Evolutionary conservation across 2,888 invertebrate genomes (phyloP).

Genomic region (Phasia obesa): DNA sequence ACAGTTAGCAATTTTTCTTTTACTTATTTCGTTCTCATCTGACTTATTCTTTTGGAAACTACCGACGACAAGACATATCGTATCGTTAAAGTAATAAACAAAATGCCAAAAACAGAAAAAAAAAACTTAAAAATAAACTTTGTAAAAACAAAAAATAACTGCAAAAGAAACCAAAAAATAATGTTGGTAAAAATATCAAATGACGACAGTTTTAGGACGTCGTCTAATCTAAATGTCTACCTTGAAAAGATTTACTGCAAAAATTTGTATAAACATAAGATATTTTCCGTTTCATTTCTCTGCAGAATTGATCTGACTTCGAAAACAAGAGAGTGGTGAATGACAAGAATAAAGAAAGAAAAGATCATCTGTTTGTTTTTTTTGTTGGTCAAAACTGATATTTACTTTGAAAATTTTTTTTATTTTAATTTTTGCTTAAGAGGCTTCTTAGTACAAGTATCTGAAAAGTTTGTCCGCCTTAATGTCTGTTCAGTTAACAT

Average conservation of each 20-base stretch:
- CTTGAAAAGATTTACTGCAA: constrained; percentile 67
- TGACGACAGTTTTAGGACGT: constrained; percentile 74
- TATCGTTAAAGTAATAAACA: constrained; percentile 63
- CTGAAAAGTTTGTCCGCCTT: constrained; percentile 66
- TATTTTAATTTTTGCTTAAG: constrained; percentile 27
- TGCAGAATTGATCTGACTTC: constrained; percentile 47
- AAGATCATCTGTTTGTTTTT: constrained; percentile 45
- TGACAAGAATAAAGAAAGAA: constrained; percentile 10
- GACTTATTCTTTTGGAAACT: constrained; percentile 57
- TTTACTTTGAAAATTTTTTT: constrained; percentile 59
- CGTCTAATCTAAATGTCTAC: constrained; percentile 71
- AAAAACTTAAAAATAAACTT: constrained; percentile 35
- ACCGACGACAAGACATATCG: constrained; percentile 50
- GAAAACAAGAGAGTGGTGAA: constrained; percentile 15
- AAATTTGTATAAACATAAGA: constrained; percentile 26
- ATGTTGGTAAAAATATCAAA: constrained; percentile 71
- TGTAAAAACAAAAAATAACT: constrained; percentile 22
- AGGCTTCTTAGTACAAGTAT: constrained; percentile 27
- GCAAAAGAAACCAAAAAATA: constrained; percentile 14
- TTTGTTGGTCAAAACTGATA: constrained; percentile 52
- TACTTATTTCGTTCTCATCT: constrained; percentile 3
- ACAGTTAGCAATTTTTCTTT: constrained; percentile 19
- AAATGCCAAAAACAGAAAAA: constrained; percentile 35
- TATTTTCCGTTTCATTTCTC: constrained; percentile 35
- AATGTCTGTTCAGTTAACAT: constrained; percentile 62